Conservation (phyloP, 2,113 vertebrate species). For the Poecile atricapillus region DNA sequence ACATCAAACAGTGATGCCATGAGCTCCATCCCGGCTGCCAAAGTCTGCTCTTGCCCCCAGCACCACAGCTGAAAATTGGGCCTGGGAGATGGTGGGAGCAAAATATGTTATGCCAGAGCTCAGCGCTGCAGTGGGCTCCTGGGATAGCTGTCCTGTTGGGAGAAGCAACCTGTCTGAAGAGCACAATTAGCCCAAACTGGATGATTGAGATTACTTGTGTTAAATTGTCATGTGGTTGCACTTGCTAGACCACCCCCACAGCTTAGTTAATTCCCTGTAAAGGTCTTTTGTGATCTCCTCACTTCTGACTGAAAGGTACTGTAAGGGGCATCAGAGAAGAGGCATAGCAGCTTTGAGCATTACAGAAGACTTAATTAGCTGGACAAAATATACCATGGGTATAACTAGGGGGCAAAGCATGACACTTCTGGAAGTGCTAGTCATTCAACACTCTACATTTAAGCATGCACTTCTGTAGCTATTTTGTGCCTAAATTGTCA, state of each 20-base stretch:
- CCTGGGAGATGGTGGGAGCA: background rate
- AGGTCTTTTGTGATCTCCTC: background rate
- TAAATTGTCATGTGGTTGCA: background rate
- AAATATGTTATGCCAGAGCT: background rate
- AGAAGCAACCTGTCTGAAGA: background rate
- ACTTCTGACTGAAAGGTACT: background rate
- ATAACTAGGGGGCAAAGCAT: background rate
- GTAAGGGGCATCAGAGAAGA: background rate
- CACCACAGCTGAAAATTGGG: background rate
- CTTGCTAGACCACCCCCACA: background rate
- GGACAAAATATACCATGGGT: background rate
- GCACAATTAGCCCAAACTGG: background rate
- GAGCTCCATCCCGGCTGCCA: background rate
- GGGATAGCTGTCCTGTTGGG: background rate
- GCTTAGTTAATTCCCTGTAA: background rate
- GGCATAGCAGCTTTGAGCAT: background rate
- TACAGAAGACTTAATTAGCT: background rate
- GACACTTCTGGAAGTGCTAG: background rate
- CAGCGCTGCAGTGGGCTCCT: fast-evolving
- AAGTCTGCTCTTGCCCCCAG: background rate
- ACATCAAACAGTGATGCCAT: background rate
- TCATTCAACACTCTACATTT: background rate
- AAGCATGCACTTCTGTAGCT: background rate
- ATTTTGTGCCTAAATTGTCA: background rate
- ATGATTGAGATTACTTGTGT: background rate